These are phyloP conservation scores for Listrodromus nycthemerus DNA, from an alignment of 2,888 invertebrate genomes.

Conservation along the genomic window DNA sequence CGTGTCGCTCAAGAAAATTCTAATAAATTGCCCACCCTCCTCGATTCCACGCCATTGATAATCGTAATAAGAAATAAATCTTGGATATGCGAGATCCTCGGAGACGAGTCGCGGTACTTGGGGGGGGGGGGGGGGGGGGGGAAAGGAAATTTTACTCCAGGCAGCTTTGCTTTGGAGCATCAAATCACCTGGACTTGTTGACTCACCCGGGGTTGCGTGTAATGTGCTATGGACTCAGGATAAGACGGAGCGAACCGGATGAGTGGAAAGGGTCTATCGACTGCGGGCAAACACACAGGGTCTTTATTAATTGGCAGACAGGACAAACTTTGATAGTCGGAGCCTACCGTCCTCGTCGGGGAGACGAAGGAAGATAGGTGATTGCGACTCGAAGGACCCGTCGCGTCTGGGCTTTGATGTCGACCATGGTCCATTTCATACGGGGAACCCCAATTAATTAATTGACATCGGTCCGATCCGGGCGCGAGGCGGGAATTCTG, in stretches of 20 bases:
- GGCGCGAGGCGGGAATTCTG: constrained; percentile 59
- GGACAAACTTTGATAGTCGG: constrained; percentile 43
- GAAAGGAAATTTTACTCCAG: neutral
- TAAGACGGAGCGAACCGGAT: constrained; percentile 74
- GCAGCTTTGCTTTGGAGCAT: neutral
- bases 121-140: neutral
- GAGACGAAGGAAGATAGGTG: constrained; percentile 43
- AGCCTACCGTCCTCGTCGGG: constrained; percentile 31
- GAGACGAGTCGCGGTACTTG: neutral
- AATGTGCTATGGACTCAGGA: constrained; percentile 72
- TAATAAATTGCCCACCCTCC: constrained; percentile 46
- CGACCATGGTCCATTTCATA: constrained; percentile 80
- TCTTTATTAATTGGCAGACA: constrained; percentile 82
- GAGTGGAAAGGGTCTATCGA: constrained; percentile 52
- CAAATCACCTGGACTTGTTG: constrained; percentile 28
- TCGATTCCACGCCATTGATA: constrained; percentile 20
- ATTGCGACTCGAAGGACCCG: constrained; percentile 67
- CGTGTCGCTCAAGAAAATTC: constrained; percentile 56
- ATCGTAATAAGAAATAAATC: constrained; percentile 35
- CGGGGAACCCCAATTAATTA: constrained; percentile 81
- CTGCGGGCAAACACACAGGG: constrained; percentile 78
- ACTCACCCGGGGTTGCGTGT: constrained; percentile 13
- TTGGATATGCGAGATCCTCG: neutral
- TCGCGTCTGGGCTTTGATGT: constrained; percentile 80
- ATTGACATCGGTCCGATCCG: constrained; percentile 72